Evolutionary conservation across 2,113 vertebrate species (phyloP), one percentile per base, ranked within the genome.

Genomic region (Chaetops frenatus): DNA sequence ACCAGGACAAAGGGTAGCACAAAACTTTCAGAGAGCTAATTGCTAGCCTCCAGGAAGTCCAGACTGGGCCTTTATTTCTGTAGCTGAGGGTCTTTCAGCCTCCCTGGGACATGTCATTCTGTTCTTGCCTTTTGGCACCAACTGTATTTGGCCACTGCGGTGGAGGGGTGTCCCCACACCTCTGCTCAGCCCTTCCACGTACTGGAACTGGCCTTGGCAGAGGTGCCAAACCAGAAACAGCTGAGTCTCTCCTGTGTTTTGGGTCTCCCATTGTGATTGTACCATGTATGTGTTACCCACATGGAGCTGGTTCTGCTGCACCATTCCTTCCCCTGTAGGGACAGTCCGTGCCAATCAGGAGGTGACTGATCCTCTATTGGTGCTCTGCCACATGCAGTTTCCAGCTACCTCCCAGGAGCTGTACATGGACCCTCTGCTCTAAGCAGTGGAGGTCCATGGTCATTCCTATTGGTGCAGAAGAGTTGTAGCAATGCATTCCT

Each of bases 291-390:
- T 69, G 72, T 77, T 90, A 57, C 22, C 57, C 1, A 0, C 31
- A 4, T 19, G 24, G 35, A 36, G 42, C 18, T 50, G 38, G 35
- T 57, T 80, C 38, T 92, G 35, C 85, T 88, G 61, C 62, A 33
- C 21, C 19, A 14, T 77, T 77, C 50, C 29, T 77, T 65, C 38
- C 22, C 24, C 15, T 57, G 5, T 47, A 44, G 62, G 35, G 8
- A 47, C 33, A 28, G 16, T 61, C 88, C 0, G 0, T 74, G 67
- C 45, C 0, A 0, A 16, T 22, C 7, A 8, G 47, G 76, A 86
- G 60, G 72, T 31, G 57, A 36, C 7, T 47, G 73, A 8, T 73
- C 31, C 28, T 76, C 15, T n/a, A 0, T 7, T n/a, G 10, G 23
- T 50, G 42, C 44, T 56, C 15, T 51, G 42, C 54, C 11, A 5